Percentiles rank a stretch among this genome's conserved stretches.
Conservation (phyloP, 2,888 invertebrate species). For the Synanthedon myopaeformis region DNA sequence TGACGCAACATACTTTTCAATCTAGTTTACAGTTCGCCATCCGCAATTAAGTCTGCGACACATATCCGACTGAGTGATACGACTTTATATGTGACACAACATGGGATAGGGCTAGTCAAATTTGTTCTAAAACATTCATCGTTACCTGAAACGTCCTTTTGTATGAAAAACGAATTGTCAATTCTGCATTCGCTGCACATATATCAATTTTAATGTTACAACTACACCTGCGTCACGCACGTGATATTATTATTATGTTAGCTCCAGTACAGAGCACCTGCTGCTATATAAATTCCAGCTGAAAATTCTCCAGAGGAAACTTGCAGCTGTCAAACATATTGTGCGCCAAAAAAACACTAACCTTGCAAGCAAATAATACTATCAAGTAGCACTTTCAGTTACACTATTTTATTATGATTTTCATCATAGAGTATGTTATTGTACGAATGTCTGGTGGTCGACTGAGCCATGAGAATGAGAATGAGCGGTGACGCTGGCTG, state of each 20-base stretch:
- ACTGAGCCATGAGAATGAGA: constrained; percentile 23
- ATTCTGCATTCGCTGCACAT: neutral
- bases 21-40: too few relatives aligned
- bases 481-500: constrained; percentile 25
- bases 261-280: constrained; percentile 8
- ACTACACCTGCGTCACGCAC: neutral
- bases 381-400: constrained; percentile 7
- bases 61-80: too few relatives aligned
- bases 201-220: neutral
- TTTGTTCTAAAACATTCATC: too few relatives aligned
- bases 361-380: constrained; percentile 9
- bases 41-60: too few relatives aligned
- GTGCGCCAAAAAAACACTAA: constrained; percentile 14
- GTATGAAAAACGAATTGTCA: neutral
- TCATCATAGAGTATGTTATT: constrained; percentile 34
- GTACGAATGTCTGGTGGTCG: constrained; percentile 37
- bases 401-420: constrained; percentile 14
- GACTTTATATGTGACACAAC: too few relatives aligned
- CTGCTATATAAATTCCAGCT: constrained; percentile 7
- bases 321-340: constrained; percentile 12
- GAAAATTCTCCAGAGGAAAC: constrained; percentile 20
- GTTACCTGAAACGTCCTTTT: neutral
- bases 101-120: too few relatives aligned
- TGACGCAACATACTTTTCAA: neutral
- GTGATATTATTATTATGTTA: neutral